Evolutionary conservation across 2,113 vertebrate species (phyloP), one percentile per base, ranked within the genome.

Genomic region (Dicentrarchus labrax): DNA sequence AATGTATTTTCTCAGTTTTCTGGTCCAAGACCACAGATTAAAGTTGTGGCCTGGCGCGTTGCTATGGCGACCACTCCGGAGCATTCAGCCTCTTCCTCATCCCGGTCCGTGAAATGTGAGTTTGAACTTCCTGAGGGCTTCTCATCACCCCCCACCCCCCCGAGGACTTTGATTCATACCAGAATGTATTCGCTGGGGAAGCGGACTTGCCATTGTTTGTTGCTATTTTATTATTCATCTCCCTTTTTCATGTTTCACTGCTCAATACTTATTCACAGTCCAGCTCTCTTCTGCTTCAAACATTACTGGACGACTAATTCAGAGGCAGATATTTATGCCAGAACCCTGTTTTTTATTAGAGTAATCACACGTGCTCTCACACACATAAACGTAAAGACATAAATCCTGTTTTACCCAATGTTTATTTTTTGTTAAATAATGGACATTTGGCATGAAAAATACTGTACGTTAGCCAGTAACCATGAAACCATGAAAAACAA

Each of bases 361-460:
- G 22, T 43, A 21, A 47, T 73, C 39, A 60, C 61, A 56, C 17
- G 39, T 12, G 11, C 22, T 59, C 45, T 61, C 19, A 54, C 36
- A 73, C 38, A 86, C 57, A 66, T 2, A 16, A 21, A 6, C 54
- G 36, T 12, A 11, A 21, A 66, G 19, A 36, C 64, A 48, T 36
- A 13, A 30, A 17, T 13, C 2, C 3, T 11, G 21, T 39, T 77
- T 30, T 72, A 0, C 74, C 76, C 56, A 62, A 62, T 83, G 48
- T 84, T 83, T 91, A 88, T 86, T 89, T 67, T 38, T 68, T 57
- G 19, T 83, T 80, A 83, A 85, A 87, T 85, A 85, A 66, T 83
- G 60, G 62, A 85, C 79, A 80, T 83, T 70, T 70, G 68, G 56
- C 81, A 74, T 69, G 82, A 76, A 80, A 73, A 87, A 80, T 59